Conservation (phyloP, 2,113 vertebrate genomes). For the Petrocephalus zakoni region DNA sequence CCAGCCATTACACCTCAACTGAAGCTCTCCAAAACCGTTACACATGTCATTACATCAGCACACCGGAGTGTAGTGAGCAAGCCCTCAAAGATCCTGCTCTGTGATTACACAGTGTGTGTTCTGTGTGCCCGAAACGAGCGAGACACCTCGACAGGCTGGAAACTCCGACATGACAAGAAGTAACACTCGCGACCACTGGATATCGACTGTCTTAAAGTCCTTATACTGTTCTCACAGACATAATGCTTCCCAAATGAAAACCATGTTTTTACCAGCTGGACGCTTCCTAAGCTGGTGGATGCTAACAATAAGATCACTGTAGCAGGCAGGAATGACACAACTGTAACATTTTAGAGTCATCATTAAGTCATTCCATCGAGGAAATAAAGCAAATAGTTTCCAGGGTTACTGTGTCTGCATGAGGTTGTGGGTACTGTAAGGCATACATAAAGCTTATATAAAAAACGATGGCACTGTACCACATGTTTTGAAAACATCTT, state of each 20-base stretch:
- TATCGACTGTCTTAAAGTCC: not conserved
- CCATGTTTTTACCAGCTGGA: not conserved
- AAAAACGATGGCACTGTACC: not conserved
- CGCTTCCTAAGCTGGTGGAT: not conserved
- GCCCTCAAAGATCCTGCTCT: too few species aligned
- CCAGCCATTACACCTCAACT: too few species aligned
- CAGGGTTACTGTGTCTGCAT: not conserved
- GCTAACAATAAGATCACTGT: not conserved
- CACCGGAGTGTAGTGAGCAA: too few species aligned
- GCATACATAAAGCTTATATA: not conserved
- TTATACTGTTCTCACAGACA: not conserved
- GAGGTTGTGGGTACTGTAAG: not conserved
- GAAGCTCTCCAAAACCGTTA: too few species aligned
- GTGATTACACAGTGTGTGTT: too few species aligned
- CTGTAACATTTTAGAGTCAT: not conserved
- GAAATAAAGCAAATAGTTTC: not conserved
- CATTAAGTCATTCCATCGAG: not conserved
- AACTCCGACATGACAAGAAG: too few species aligned
- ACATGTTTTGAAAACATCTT: not conserved
- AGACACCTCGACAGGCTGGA: too few species aligned
- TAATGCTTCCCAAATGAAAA: not conserved
- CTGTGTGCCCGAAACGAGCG: too few species aligned
- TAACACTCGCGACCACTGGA: not conserved
- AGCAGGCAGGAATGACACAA: not conserved
- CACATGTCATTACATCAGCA: too few species aligned